Base-by-base conservation (phyloP, 2,113 vertebrate species). In the Paramormyrops kingsleyae region DNA sequence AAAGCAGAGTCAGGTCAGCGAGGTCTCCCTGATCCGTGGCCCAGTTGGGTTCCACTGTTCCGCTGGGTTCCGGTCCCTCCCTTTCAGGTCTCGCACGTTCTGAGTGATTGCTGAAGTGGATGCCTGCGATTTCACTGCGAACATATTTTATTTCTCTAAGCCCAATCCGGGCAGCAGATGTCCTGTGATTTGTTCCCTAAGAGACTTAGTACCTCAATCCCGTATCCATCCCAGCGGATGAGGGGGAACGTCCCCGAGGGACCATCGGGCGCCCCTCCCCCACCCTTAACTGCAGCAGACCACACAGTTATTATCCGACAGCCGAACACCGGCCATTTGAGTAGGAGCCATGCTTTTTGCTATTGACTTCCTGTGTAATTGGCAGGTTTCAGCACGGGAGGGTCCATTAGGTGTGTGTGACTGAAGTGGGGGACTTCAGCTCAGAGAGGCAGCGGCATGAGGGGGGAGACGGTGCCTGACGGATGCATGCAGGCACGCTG, bases 171-270 rank as follows among this genome's bases (percentile, higher is more conserved):
- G 86, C 85, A 87, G 53, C 91, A 92, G 90, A 90, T 91, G 92
- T 90, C 92, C 90, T 77, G 88, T 93, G 92, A 95, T 94, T 94
- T 95, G 92, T 91, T 92, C 92, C 52, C 50, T 47, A 84, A 74
- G 91, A 91, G 92, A 94, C 88, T 94, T 92, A 93, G 91, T 21
- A 90, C 91, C 84, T 91, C 80, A 83, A 89, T 80, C 83, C 91
- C 56, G 19, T 91, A 83, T 80, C 88, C 83, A 90, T 90, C 91
- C 91, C 87, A 17, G 53, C 90, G 93, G 92, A 94, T 95, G 94
- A 94, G 91, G 85, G 88, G 89, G 91, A 94, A 93, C 94, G 93
- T 91, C 92, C 89, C 92, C 88, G 91, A 93, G 52, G 44, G 87
- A 87, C 59, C 44, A 52, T 44, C 88, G 85, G 52, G 70, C 44